Evolutionary conservation across 2,113 vertebrate species (phyloP).

Genomic region (Tinamus guttatus): DNA sequence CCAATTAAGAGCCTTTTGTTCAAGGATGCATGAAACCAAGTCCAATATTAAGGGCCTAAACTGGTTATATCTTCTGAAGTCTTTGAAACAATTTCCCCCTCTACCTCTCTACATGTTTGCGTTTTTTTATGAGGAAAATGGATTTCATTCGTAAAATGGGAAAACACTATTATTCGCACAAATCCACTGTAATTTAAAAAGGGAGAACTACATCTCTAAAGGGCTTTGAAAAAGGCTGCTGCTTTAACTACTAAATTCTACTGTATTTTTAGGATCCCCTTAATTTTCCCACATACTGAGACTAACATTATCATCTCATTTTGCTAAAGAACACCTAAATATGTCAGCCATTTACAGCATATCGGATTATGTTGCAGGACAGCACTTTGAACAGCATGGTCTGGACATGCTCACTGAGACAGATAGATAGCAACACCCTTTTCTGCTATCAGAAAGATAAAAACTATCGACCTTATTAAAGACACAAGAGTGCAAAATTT

Average conservation of each 20-base stretch:
- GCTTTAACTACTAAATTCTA: not conserved
- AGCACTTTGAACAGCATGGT: not conserved
- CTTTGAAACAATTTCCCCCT: not conserved
- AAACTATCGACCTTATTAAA: not conserved
- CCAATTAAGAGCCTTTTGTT: not conserved
- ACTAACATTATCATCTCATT: not conserved
- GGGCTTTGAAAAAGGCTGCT: accelerated
- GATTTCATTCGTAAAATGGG: not conserved
- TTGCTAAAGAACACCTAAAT: not conserved
- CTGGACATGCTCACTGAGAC: not conserved
- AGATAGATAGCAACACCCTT: not conserved
- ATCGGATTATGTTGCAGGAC: not conserved
- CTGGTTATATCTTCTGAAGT: not conserved
- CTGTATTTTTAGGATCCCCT: not conserved
- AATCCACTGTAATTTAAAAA: not conserved
- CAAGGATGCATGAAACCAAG: not conserved
- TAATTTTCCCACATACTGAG: not conserved
- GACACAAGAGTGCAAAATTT: not conserved
- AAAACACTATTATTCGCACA: not conserved
- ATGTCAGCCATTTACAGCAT: not conserved
- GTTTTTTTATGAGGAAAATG: not conserved
- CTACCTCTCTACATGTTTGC: not conserved
- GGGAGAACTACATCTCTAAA: not conserved
- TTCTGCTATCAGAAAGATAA: not conserved
- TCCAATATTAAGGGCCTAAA: not conserved